Conservation (phyloP, 2,888 invertebrate genomes). For the Nomada fucata region DNA sequence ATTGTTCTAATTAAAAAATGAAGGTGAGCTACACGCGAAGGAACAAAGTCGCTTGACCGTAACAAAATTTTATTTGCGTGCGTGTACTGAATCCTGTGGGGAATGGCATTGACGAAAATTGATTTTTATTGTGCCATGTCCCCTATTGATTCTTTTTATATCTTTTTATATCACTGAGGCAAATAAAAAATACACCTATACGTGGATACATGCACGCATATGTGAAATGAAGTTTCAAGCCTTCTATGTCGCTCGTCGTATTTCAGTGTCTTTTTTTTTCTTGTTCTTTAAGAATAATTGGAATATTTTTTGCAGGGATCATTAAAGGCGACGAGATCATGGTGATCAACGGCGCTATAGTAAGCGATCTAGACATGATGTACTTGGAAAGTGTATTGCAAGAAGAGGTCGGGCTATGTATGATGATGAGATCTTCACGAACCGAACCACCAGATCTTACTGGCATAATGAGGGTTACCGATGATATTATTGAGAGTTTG, state of each 20-base stretch:
- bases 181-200: not conserved
- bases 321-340: conserved; percentile 99
- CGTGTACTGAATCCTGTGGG: conserved; percentile 8
- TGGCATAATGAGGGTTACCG: conserved; percentile 94
- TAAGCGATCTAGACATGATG: conserved; percentile 99
- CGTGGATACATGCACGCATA: not conserved
- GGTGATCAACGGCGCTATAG: conserved; percentile 99
- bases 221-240: not conserved
- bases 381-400: conserved; percentile 98
- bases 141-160: conserved; percentile 62
- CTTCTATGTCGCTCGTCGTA: not conserved
- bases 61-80: conserved; percentile 46
- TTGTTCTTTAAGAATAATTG: not conserved
- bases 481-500: conserved; percentile 97
- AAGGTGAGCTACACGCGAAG: conserved; percentile 44
- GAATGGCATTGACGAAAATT: conserved; percentile 62
- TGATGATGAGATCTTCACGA: conserved; percentile 95
- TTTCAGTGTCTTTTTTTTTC: not conserved
- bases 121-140: conserved; percentile 66
- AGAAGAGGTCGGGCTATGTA: conserved; percentile 96
- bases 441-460: conserved; percentile 86
- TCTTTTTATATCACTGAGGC: conserved; percentile 65
- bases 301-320: conserved; percentile 88
- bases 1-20: conserved; percentile 44
- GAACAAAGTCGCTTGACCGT: conserved; percentile 38